Base-by-base conservation (phyloP, 1,140 invertebrate species). In the Glossosoma conforme region DNA sequence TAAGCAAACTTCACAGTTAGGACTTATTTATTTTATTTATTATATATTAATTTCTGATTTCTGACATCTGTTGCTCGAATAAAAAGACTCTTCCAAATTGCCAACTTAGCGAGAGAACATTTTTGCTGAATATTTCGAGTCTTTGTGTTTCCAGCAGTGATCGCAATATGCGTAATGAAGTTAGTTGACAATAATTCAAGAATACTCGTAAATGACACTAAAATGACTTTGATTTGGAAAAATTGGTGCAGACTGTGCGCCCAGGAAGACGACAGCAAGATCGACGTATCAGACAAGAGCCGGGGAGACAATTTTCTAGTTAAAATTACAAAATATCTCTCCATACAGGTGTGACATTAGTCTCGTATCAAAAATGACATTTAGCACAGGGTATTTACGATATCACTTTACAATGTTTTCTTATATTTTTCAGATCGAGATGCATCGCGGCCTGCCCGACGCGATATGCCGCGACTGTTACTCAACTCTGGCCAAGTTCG, bases 291-390 rank as follows among this genome's bases (percentile, higher is more conserved):
- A 11, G 18, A 33, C 19, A 21, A 40, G 10, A 50, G 6, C 9
- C 48, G 19, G 11, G 41, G 48, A 9, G 17, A 19, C 9, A 33
- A 43, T 21, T 50, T 50, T 50, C 42, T 43, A 35, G n/a, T 35
- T 22, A 50, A 32, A 50, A 50, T 50, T 50, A 36, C 40, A 43
- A 50, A 50, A 50, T 50, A 50, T 50, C 48, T 50, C 21, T 43
- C 38, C n/a, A 50, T 50, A 50, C 48, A 50, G 48, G 48, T 50
- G 38, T 49, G 48, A 50, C 48, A 50, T 50, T 50, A 50, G 48
- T 30, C 32, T 50, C 48, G 48, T 38, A 35, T 50, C 13, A 17
- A 24, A 40, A 30, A 50, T 50, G 48, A 50, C 48, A 50, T 50
- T 50, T 50, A 40, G 24, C 40, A 50, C 48, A 50, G 48, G 48